A percentile compares a stretch with the other conserved stretches of the same genome.
phyloP scores from a whole-genome alignment of 37 sponge, comb jelly and placozoan species.

The Beroe ovata region DNA sequence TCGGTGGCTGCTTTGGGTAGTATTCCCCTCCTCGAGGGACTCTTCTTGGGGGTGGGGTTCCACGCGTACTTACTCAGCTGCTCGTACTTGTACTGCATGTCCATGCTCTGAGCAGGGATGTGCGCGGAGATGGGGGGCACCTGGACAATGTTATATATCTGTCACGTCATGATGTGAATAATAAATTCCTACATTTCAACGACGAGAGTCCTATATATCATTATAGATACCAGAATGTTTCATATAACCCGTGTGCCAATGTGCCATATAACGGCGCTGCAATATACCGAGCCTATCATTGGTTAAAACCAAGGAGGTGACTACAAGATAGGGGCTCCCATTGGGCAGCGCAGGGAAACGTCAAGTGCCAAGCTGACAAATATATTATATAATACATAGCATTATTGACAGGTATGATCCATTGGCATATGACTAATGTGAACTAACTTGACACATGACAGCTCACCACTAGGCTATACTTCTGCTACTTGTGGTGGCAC shows the following conservation, averaged over 20 bases:
- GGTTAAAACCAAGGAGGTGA: background rate
- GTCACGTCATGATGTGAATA: too few relatives aligned
- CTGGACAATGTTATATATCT: too few relatives aligned
- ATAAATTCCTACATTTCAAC: too few relatives aligned
- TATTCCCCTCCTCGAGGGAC: constrained; percentile 67
- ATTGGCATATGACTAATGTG: background rate
- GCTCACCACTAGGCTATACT: too few relatives aligned
- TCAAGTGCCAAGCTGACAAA: constrained; percentile 53
- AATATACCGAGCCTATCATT: background rate
- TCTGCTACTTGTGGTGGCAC: too few relatives aligned
- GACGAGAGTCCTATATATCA: too few relatives aligned
- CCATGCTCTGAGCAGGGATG: background rate
- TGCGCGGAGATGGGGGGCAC: background rate
- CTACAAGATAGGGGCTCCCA: background rate
- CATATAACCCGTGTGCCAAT: too few relatives aligned
- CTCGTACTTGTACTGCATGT: constrained; percentile 64
- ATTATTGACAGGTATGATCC: background rate
- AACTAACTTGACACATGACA: background rate
- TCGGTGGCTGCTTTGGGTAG: constrained; percentile 70
- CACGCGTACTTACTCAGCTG: constrained; percentile 58
- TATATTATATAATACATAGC: background rate
- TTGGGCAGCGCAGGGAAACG: background rate
- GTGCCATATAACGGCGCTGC: background rate
- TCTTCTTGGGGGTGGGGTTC: constrained; percentile 63
- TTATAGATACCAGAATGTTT: too few relatives aligned